These are phyloP conservation scores for Datnioides undecimradiatus DNA, from an alignment of 2,113 vertebrate species.

Conservation along the genomic window DNA sequence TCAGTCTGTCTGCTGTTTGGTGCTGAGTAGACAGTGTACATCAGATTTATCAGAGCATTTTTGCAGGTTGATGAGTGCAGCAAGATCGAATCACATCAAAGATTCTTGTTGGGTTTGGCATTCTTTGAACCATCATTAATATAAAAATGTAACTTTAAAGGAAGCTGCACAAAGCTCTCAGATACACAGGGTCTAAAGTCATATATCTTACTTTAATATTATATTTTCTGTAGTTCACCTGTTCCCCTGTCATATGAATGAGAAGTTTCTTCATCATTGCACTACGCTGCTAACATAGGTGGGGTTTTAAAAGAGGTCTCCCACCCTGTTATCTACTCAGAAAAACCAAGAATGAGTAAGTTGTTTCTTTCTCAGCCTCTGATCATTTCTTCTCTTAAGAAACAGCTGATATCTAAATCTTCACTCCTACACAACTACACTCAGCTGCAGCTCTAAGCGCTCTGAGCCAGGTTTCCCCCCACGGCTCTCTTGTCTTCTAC, in stretches of 20 bases:
- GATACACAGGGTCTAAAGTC: background rate
- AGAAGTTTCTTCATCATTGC: too few relatives aligned
- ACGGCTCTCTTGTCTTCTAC: conserved; percentile 51
- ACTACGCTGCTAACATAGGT: background rate
- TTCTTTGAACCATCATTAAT: too few relatives aligned
- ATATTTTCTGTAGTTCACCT: background rate
- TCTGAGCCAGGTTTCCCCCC: conserved; percentile 27
- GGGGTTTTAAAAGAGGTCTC: background rate
- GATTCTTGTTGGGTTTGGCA: too few relatives aligned
- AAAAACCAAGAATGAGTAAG: background rate
- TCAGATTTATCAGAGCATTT: background rate
- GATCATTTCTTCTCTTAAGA: conserved; percentile 14
- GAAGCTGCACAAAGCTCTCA: background rate
- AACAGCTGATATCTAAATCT: conserved; percentile 55
- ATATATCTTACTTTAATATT: too few relatives aligned
- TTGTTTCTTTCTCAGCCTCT: background rate
- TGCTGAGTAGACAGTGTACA: background rate
- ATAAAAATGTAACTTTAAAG: too few relatives aligned
- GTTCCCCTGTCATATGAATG: too few relatives aligned
- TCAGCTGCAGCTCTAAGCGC: background rate
- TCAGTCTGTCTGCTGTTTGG: too few relatives aligned
- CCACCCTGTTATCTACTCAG: background rate
- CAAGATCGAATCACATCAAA: too few relatives aligned
- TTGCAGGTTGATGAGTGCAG: too few relatives aligned
- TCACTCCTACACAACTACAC: conserved; percentile 25